Evolutionary conservation across 2,113 vertebrate genomes (phyloP), one percentile per base, ranked within the genome.

Genomic region (Acanthochromis polyacanthus): DNA sequence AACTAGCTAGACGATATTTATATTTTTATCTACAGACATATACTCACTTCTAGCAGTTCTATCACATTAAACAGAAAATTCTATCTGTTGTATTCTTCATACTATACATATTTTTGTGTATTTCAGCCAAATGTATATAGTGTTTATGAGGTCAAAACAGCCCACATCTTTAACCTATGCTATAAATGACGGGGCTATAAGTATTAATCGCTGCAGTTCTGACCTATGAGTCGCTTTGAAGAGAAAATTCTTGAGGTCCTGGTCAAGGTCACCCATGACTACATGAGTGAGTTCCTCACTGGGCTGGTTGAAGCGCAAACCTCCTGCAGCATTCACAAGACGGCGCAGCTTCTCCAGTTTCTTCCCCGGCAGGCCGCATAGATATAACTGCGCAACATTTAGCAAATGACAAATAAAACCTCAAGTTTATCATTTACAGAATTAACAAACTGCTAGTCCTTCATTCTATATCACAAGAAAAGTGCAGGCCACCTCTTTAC

Each of bases 231-330:
- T 58, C 0, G 92, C 94, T 90, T 96, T 98, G 52, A 92, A 94
- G 68, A 98, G 88, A 78, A 98, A 98, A 12, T 90, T 94, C 80
- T 95, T 96, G 78, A 98, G 78, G 23, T 97, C 97, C 57, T 95
- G 90, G 71, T 95, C 95, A 75, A 91, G 84, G 22, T 98, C 96
- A 71, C 96, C 97, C 91, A 96, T 93, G 67, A 99, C 95, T 57
- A 99, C 93, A 63, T 99, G 98, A 59, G 98, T 98, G 75, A 99
- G 96, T 43, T 99, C 97, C 89, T 97, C 97, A 68, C 95, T 96
- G 64, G 96, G 95, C 10, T 98, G 97, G 93, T 97, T 98, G 90
- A 99, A 99, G 70, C 95, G 96, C 85, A 99, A 90, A 36, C 98
- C 98, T 74, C 98, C 98, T 40, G 96, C 96, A 0, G 83, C 88